Evolutionary conservation across 2,888 invertebrate species (phyloP).

Genomic region (Tyria jacobaeae): DNA sequence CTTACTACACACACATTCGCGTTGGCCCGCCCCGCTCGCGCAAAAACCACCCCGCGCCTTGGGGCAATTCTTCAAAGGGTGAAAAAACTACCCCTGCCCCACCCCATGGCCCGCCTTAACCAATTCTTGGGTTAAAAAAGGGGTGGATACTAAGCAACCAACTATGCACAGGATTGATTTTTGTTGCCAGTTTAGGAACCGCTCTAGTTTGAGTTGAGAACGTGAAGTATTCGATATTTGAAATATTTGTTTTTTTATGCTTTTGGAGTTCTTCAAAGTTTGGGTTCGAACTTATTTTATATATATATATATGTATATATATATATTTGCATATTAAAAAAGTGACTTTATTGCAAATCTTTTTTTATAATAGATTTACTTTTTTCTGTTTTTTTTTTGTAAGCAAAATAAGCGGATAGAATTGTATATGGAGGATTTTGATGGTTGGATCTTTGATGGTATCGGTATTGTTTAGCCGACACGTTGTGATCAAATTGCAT

Average conservation of each 20-base stretch:
- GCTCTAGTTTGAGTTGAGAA: conserved; percentile 49
- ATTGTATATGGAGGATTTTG: no score
- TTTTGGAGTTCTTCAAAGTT: background rate
- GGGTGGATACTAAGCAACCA: conserved; percentile 84
- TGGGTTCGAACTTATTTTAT: background rate
- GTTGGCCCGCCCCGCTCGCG: conserved; percentile 59
- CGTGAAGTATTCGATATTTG: conserved; percentile 28
- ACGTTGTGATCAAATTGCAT: no score
- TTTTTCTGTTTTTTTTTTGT: no score
- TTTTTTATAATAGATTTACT: background rate
- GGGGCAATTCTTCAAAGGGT: conserved; percentile 86
- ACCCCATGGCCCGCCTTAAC: conserved; percentile 77
- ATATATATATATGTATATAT: no score
- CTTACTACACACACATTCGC: conserved; percentile 74
- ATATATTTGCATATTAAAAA: background rate
- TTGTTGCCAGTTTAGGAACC: conserved; percentile 58
- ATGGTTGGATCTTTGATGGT: no score
- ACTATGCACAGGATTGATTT: conserved; percentile 76
- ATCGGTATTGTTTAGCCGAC: no score
- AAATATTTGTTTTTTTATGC: conserved; percentile 25
- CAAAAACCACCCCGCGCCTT: conserved; percentile 78
- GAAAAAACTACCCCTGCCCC: conserved; percentile 75
- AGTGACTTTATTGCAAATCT: background rate
- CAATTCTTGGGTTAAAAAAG: conserved; percentile 85
- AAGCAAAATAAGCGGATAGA: no score